Conservation (phyloP, 2,888 invertebrate species). For the Heteropelma amictum region DNA sequence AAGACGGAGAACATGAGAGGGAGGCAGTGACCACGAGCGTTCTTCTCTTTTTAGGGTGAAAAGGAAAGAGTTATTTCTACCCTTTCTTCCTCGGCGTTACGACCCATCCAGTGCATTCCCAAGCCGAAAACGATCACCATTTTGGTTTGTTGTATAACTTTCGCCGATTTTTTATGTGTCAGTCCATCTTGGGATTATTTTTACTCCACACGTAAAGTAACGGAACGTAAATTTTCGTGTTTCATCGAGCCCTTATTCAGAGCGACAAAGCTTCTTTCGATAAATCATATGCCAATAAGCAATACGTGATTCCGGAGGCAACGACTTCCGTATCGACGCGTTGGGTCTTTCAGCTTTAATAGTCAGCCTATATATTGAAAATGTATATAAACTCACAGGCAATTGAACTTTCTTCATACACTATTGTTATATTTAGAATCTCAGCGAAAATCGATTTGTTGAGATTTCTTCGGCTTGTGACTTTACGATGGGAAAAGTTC, state of each 20-base stretch:
- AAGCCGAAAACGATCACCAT: conserved; percentile 39
- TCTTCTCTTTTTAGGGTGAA: conserved; percentile 56
- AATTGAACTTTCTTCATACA: conserved; percentile 20
- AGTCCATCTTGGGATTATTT: not conserved
- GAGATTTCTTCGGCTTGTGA: not conserved
- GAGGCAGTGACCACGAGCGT: conserved; percentile 51
- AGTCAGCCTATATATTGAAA: no score
- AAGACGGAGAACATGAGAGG: conserved; percentile 27
- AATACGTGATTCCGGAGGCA: not conserved
- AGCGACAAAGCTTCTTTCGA: not conserved
- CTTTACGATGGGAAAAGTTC: no score
- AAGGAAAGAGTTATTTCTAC: conserved; percentile 38
- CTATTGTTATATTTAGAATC: conserved; percentile 25
- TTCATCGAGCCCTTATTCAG: conserved; percentile 13
- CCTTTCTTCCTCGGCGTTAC: conserved; percentile 11
- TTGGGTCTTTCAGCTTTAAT: conserved; percentile 26
- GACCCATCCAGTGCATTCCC: conserved; percentile 13
- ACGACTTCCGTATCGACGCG: conserved; percentile 15
- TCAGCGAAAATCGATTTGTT: not conserved
- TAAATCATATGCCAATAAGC: conserved; percentile 1
- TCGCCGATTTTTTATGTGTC: not conserved
- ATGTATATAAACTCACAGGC: not conserved
- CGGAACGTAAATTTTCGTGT: conserved; percentile 26
- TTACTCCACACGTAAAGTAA: conserved; percentile 46
- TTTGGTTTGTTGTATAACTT: not conserved